phyloP scores from a whole-genome alignment of 2,113 vertebrate species.

The Todiramphus chloris region DNA sequence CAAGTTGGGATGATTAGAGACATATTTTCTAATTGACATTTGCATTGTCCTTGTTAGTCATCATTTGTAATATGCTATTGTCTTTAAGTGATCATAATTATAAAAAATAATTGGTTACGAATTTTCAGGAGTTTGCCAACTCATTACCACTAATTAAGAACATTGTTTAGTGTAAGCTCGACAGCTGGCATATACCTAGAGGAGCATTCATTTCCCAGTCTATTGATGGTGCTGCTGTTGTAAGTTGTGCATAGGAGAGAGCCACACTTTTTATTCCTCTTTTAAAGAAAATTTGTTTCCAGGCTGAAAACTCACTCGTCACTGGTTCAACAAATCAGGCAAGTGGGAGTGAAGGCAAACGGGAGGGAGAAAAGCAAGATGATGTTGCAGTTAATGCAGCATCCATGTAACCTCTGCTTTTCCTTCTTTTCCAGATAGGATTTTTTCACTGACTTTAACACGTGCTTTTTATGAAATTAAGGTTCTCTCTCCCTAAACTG shows the following conservation, averaged over 20 bases:
- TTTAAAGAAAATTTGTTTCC: neutral
- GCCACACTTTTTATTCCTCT: neutral
- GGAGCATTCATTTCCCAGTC: neutral
- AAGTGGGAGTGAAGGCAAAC: neutral
- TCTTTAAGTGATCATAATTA: conserved; percentile 38
- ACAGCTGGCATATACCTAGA: conserved; percentile 48
- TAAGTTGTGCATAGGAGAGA: neutral
- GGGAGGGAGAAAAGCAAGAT: neutral
- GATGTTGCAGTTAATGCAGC: neutral
- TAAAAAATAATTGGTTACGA: neutral
- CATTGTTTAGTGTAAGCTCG: neutral
- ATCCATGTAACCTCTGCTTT: neutral
- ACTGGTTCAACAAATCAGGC: neutral
- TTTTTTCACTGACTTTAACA: neutral
- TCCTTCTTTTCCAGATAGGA: neutral
- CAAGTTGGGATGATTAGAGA: neutral
- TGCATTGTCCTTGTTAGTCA: conserved; percentile 7
- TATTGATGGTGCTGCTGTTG: neutral
- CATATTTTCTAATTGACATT: conserved; percentile 37
- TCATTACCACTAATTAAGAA: conserved; percentile 42
- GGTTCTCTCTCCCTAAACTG: neutral
- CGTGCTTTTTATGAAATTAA: neutral
- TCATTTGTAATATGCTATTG: neutral
- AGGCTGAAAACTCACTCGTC: neutral
- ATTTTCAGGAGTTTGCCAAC: conserved; percentile 20